Conservation (phyloP, 2,888 invertebrate species). For the Cyclophora punctaria region DNA sequence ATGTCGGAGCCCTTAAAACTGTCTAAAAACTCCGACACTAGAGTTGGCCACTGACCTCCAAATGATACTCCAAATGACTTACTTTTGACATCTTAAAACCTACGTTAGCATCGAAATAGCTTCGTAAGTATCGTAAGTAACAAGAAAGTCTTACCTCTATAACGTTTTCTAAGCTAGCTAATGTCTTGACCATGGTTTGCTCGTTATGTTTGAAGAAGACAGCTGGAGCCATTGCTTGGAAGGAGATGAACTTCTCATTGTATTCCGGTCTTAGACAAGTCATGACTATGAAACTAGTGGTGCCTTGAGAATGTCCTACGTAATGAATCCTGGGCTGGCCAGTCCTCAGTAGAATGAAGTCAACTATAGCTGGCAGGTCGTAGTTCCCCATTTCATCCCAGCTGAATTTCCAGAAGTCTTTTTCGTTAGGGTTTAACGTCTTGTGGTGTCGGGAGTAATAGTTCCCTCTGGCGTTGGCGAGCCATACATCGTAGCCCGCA, state of each 20-base stretch:
- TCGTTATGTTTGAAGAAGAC: conserved; percentile 38
- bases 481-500: conserved; percentile 83
- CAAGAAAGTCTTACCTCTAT: conserved; percentile 30
- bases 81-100: too few species aligned
- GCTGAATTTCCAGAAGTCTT: conserved; percentile 47
- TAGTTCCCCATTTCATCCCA: conserved; percentile 50
- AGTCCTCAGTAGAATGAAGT: conserved; percentile 32
- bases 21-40: too few species aligned
- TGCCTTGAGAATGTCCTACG: conserved; percentile 56
- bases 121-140: too few species aligned
- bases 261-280: conserved; percentile 49
- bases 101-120: too few species aligned
- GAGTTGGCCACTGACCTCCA: too few species aligned
- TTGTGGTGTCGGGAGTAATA: conserved; percentile 65
- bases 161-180: conserved; percentile 29
- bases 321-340: conserved; percentile 42
- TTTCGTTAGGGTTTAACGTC: conserved; percentile 32
- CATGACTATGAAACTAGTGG: conserved; percentile 48
- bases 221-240: conserved; percentile 57
- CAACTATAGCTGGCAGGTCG: conserved; percentile 42
- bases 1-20: too few species aligned
- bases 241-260: conserved; percentile 42
- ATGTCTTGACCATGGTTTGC: conserved; percentile 18
- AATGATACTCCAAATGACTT: too few species aligned
- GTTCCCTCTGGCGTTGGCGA: conserved; percentile 85